Evolutionary conservation across 2,797 vertebrate species (phyloP).

Genomic region (Podarcis lilfordi): DNA sequence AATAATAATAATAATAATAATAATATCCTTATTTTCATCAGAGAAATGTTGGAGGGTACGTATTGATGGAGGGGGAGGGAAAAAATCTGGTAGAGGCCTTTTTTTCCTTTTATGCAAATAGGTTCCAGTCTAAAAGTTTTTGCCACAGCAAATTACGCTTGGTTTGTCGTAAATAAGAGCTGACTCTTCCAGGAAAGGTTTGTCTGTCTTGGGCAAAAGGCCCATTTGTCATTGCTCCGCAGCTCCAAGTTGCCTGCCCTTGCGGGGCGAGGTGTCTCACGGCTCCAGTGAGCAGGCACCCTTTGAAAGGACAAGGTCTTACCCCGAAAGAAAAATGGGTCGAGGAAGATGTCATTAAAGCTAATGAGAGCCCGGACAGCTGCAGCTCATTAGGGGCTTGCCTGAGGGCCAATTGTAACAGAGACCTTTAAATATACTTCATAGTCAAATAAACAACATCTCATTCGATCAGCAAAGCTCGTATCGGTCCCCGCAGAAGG

Average conservation of each 20-base stretch:
- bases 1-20: too few relatives aligned
- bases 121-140: conserved; percentile 60
- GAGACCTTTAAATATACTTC: conserved; percentile 81
- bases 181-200: conserved; percentile 76
- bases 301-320: conserved; percentile 69
- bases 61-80: not conserved
- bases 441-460: conserved; percentile 83
- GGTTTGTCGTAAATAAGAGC: conserved; percentile 76
- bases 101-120: conserved; percentile 43
- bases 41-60: too few relatives aligned
- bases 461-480: conserved; percentile 70
- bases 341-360: conserved; percentile 79
- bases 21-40: too few relatives aligned
- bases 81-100: not conserved
- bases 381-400: conserved; percentile 79
- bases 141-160: conserved; percentile 65
- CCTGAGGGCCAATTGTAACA: conserved; percentile 77
- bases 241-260: conserved; percentile 71
- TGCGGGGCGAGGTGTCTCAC: conserved; percentile 75
- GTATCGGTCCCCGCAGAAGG: conserved; percentile 64
- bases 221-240: conserved; percentile 78
- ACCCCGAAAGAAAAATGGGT: conserved; percentile 73
- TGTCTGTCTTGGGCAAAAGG: conserved; percentile 73
- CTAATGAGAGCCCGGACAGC: conserved; percentile 78
- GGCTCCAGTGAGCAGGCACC: conserved; percentile 67